These are phyloP conservation scores for Aporophyla lueneburgensis DNA, from an alignment of 2,888 invertebrate species.

Conservation along the genomic window DNA sequence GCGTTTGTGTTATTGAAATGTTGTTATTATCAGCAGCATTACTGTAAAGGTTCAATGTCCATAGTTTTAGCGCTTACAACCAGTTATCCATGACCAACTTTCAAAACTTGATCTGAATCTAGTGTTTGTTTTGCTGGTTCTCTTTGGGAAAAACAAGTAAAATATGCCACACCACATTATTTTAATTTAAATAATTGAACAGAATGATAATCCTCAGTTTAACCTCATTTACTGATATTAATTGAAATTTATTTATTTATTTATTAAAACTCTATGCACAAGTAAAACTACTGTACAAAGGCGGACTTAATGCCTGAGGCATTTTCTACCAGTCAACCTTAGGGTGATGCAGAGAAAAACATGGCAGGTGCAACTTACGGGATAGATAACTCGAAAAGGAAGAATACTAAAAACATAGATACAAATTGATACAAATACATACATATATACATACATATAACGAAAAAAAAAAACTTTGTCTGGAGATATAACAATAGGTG, in stretches of 20 bases:
- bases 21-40: neutral
- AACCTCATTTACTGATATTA: slow-evolving; percentile 1
- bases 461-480: no score
- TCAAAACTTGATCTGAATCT: slow-evolving; percentile 42
- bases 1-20: neutral
- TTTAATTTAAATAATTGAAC: neutral
- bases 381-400: no score
- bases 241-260: neutral
- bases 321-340: no score
- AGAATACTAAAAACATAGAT: no score
- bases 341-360: no score
- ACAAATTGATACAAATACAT: no score
- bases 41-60: slow-evolving; percentile 11
- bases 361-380: no score
- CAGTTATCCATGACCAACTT: slow-evolving; percentile 43
- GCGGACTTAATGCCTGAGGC: no score
- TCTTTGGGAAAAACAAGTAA: slow-evolving; percentile 6
- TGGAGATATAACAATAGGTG: no score
- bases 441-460: no score
- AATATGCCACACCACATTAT: neutral
- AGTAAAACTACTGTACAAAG: no score
- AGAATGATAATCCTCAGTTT: neutral
- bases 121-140: neutral
- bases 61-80: slow-evolving; percentile 19
- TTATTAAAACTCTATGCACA: no score